These are phyloP conservation scores for Coptotermes formosanus DNA, from an alignment of 1,140 invertebrate genomes.

Conservation along the genomic window DNA sequence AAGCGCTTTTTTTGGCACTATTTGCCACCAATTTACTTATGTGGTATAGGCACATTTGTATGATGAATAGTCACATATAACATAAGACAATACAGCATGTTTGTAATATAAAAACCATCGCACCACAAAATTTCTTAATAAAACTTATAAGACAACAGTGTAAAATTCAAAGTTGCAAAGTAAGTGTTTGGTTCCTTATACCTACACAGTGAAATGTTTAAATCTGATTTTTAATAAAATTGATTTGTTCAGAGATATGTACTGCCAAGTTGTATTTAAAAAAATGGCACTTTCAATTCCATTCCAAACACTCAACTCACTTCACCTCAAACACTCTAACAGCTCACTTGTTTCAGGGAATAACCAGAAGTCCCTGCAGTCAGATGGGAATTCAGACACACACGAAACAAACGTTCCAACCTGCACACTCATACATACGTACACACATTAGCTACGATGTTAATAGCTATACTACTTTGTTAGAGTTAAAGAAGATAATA, in stretches of 20 bases:
- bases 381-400: too few relatives aligned
- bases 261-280: background rate
- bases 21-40: background rate
- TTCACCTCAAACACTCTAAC: background rate
- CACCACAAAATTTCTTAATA: background rate
- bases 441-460: background rate
- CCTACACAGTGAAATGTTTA: too few relatives aligned
- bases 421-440: background rate
- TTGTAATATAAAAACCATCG: background rate
- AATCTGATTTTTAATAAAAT: background rate
- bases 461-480: conserved; percentile 2
- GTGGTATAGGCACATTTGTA: background rate
- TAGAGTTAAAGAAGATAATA: background rate
- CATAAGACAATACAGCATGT: background rate
- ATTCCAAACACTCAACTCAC: background rate
- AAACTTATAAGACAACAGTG: background rate
- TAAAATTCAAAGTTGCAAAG: background rate
- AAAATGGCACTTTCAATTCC: background rate
- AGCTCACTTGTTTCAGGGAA: background rate
- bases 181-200: background rate
- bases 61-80: background rate
- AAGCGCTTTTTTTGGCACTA: background rate
- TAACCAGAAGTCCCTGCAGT: background rate
- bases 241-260: background rate
- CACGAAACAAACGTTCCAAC: too few relatives aligned